phyloP scores from a whole-genome alignment of 2,113 vertebrate species.

The Cyprinodon variegatus region DNA sequence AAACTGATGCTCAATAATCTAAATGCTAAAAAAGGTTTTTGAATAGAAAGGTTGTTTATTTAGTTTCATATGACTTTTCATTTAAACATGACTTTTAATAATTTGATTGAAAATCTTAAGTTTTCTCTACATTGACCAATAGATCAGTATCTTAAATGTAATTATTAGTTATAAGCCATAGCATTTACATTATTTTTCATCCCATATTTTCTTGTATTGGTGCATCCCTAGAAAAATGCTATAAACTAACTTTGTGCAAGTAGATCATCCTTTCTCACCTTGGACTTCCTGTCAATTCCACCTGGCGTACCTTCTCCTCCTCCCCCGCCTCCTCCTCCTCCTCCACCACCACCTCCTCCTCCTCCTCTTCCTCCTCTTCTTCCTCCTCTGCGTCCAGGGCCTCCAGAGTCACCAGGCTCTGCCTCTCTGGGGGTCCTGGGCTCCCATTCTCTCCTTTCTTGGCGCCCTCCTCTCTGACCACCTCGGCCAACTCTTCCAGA shows the following conservation, averaged over 20 bases:
- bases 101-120: too few relatives aligned
- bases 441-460: conserved; percentile 55
- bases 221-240: not conserved
- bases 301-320: conserved; percentile 43
- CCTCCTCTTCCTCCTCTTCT: conserved; percentile 46
- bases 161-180: not conserved
- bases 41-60: too few relatives aligned
- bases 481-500: conserved; percentile 65
- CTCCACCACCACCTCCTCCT: conserved; percentile 20
- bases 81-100: too few relatives aligned
- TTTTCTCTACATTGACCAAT: too few relatives aligned
- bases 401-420: conserved; percentile 55
- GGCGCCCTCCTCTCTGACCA: conserved; percentile 53
- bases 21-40: too few relatives aligned
- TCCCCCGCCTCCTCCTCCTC: not conserved
- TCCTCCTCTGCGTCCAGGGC: conserved; percentile 44
- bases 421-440: conserved; percentile 53
- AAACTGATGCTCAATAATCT: too few relatives aligned
- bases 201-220: not conserved
- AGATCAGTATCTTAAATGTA: too few relatives aligned
- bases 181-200: not conserved
- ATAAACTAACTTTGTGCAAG: not conserved
- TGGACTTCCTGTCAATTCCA: conserved; percentile 77
- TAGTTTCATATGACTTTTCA: too few relatives aligned
- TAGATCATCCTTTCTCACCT: conserved; percentile 55